phyloP scores from a whole-genome alignment of 2,113 vertebrate species.

The Chunga burmeisteri region DNA sequence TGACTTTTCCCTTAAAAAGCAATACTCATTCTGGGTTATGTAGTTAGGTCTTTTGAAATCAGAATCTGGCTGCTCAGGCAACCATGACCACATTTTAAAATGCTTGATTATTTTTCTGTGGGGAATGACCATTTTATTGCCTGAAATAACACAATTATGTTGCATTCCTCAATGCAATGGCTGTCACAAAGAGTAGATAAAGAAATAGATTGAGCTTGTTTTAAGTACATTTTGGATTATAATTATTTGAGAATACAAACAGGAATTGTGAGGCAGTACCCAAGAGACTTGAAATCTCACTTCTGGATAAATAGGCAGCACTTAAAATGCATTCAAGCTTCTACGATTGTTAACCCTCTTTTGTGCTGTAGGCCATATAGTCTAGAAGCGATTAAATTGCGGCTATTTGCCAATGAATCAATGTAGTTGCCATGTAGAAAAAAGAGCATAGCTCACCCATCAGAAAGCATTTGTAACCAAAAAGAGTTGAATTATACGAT shows the following conservation, averaged over 20 bases:
- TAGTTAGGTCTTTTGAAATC: constrained; percentile 21
- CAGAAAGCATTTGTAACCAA: not conserved
- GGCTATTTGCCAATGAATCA: not conserved
- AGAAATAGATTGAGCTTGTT: constrained; percentile 56
- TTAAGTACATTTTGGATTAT: constrained; percentile 48
- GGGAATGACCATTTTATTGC: constrained; percentile 66
- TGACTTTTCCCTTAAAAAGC: not conserved
- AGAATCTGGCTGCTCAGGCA: constrained; percentile 53
- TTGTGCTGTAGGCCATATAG: not conserved
- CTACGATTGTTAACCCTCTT: not conserved
- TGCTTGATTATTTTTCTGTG: constrained; percentile 66
- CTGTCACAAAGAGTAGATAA: constrained; percentile 55
- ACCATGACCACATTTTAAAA: constrained; percentile 52
- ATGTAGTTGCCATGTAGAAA: not conserved
- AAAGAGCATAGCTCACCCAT: fast-evolving
- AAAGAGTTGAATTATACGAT: not conserved
- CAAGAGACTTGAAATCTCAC: not conserved
- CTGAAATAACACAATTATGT: constrained; percentile 66
- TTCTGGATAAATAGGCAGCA: not conserved
- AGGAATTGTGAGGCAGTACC: constrained; percentile 31
- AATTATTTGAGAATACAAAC: constrained; percentile 16
- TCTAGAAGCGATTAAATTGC: not conserved
- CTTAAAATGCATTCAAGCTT: not conserved
- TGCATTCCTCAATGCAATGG: constrained; percentile 39
- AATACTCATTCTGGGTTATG: not conserved